Conservation (phyloP, 2,888 invertebrate genomes). For the Criorhina ranunculi region DNA sequence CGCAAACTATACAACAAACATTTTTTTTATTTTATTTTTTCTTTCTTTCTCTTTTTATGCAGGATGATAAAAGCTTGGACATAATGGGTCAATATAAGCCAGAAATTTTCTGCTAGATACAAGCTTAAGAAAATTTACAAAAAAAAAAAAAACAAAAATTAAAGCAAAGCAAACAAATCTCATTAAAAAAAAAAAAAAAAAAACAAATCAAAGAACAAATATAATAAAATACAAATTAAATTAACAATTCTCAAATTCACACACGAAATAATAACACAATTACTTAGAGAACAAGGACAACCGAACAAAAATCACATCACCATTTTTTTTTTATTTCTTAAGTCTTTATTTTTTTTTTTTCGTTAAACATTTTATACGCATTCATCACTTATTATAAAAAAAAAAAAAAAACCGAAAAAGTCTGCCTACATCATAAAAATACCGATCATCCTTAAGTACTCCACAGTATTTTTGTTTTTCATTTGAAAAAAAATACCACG, state of each 20-base stretch:
- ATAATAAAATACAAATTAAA: constrained; percentile 54
- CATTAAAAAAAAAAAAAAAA: constrained; percentile 65
- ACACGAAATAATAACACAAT: constrained; percentile 67
- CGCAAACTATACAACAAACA: constrained; percentile 57
- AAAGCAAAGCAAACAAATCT: constrained; percentile 76
- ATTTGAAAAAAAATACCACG: constrained; percentile 48
- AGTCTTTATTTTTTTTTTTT: constrained; percentile 55
- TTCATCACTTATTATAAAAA: constrained; percentile 67
- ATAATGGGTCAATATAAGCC: constrained; percentile 92
- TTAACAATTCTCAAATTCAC: constrained; percentile 69
- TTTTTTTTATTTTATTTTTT: constrained; percentile 65
- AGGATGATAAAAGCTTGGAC: constrained; percentile 90
- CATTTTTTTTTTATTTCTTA: constrained; percentile 46
- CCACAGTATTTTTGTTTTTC: constrained; percentile 56
- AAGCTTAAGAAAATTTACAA: constrained; percentile 56
- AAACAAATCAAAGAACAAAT: constrained; percentile 66
- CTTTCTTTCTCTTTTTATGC: constrained; percentile 85
- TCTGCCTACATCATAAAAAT: constrained; percentile 64
- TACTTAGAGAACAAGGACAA: constrained; percentile 61
- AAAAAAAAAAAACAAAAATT: constrained; percentile 71
- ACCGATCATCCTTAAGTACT: constrained; percentile 59
- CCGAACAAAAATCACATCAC: constrained; percentile 72
- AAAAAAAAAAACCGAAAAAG: constrained; percentile 45
- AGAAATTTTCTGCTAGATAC: constrained; percentile 90
- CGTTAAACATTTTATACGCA: constrained; percentile 49